Evolutionary conservation across 2,888 invertebrate species (phyloP).

Genomic region (Rotaria magnacalcarata): DNA sequence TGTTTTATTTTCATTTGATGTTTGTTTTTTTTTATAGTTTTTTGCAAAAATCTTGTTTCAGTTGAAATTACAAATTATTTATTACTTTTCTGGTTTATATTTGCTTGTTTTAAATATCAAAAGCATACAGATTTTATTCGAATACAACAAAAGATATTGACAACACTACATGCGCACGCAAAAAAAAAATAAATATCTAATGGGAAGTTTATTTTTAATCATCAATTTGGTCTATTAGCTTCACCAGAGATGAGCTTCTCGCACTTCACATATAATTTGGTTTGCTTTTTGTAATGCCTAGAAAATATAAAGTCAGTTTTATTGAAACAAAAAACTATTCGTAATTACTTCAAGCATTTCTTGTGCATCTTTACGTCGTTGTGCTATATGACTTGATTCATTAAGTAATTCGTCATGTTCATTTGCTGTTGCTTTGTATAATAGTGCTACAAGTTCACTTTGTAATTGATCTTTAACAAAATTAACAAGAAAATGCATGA

Average conservation of each 20-base stretch:
- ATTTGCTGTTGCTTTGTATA: conserved; percentile 74
- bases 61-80: no score
- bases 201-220: not conserved
- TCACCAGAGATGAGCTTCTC: conserved; percentile 45
- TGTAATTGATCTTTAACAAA: conserved; percentile 92
- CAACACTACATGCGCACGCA: not conserved
- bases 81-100: not conserved
- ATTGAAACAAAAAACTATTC: not conserved
- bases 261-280: conserved; percentile 43
- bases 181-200: not conserved
- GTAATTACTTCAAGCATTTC: conserved; percentile 69
- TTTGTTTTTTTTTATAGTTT: no score
- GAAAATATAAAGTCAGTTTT: not conserved
- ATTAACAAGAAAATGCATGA: conserved; percentile 99
- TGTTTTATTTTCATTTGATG: no score
- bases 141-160: not conserved
- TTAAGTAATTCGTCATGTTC: conserved; percentile 78
- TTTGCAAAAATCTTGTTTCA: no score
- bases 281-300: conserved; percentile 46
- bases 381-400: conserved; percentile 94
- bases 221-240: not conserved
- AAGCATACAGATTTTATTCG: not conserved
- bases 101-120: not conserved
- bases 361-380: conserved; percentile 85
- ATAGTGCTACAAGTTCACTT: conserved; percentile 91